Evolutionary conservation across 2,113 vertebrate genomes (phyloP), one percentile per base, ranked within the genome.

Genomic region (Lepisosteus osseus): DNA sequence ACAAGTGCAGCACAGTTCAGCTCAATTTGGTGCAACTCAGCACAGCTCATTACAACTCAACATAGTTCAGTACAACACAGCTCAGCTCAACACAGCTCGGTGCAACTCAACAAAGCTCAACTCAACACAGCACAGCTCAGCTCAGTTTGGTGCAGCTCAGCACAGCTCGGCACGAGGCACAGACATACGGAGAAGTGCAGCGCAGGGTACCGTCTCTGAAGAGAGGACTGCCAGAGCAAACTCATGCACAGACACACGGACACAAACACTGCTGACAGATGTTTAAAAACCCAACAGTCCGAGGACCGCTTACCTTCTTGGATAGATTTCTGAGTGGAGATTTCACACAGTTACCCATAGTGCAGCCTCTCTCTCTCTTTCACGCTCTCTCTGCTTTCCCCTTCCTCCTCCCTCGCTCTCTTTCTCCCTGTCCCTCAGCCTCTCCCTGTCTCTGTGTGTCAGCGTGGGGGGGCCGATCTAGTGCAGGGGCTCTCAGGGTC

Each of bases 301-400:
- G 47, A 7, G 77, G 68, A 75, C 71, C 82, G 90, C 96, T 86
- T 98, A 99, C 97, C 97, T 99, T 98, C 89, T 94, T 96, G 71
- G 93, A 96, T 92, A 97, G 92, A 84, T 89, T 93, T 93, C 92
- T 97, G 83, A 98, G 92, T 80, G 94, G 92, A 83, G 95, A 96
- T 92, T 98, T 98, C 88, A 99, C 94, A 89, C 95, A 98, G 94
- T 99, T 99, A 82, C 97, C 97, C 97, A 99, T 99, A 86, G 87
- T 92, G 90, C 76, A 78, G 61, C 76, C 71, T 75, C 76, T 78
- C 77, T 78, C 79, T 71, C 74, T 80, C 82, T 85, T 85, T 75
- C 82, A 82, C 69, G 80, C 80, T 80, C 71, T 84, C 76, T 72
- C 72, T 43, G 65, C 71, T 75, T 76, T 78, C 77, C 77, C 79